Conservation (phyloP, 2,113 vertebrate species). For the Alaudala cheleensis region DNA sequence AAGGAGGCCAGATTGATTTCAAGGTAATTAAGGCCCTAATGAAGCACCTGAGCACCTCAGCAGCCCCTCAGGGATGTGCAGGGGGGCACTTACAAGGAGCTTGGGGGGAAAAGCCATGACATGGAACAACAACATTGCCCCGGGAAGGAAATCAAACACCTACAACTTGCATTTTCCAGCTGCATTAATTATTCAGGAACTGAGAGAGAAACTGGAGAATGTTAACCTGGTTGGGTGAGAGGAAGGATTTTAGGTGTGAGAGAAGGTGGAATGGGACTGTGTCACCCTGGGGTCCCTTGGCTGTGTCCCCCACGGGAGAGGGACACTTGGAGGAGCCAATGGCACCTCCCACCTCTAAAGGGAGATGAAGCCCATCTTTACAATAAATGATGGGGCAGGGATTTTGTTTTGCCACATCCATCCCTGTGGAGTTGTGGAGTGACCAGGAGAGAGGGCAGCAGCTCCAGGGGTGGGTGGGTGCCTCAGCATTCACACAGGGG, state of each 20-base stretch:
- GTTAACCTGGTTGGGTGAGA: fast-evolving
- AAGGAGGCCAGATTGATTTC: neutral
- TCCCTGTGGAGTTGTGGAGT: neutral
- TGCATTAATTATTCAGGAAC: neutral
- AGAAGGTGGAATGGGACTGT: neutral
- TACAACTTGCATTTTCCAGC: neutral
- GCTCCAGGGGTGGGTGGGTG: neutral
- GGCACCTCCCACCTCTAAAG: neutral
- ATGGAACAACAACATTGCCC: neutral
- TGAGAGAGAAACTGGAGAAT: neutral
- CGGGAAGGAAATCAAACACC: neutral
- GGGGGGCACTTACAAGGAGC: neutral
- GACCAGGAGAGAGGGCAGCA: neutral
- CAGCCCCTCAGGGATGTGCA: neutral
- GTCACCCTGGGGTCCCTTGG: fast-evolving
- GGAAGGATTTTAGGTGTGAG: neutral
- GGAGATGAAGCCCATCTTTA: neutral
- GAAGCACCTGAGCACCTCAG: neutral
- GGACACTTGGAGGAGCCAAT: fast-evolving
- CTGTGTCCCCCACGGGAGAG: fast-evolving
- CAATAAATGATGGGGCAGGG: neutral
- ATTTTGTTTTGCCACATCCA: neutral
- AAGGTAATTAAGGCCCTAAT: neutral
- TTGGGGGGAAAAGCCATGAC: neutral
- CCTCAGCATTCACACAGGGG: neutral